phyloP scores from a whole-genome alignment of 2,797 vertebrate species.

The Lagocephalus sceleratus region DNA sequence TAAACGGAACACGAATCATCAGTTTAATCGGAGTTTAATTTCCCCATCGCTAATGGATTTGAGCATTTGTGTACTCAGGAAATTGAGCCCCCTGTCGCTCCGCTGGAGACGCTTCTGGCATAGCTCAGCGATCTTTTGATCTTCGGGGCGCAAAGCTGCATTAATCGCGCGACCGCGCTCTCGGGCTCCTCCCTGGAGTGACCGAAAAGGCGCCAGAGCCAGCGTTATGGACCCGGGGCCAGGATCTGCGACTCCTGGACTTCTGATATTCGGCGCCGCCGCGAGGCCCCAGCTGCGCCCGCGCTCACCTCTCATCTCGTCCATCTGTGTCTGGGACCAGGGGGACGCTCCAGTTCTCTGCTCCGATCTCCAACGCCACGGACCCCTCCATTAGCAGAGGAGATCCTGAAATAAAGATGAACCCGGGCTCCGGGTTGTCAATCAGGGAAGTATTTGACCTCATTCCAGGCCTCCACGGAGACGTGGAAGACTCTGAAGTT shows the following conservation, averaged over 20 bases:
- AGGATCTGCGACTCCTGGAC: constrained; percentile 57
- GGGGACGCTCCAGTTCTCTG: constrained; percentile 47
- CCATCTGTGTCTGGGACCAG: constrained; percentile 67
- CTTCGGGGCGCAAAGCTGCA: constrained; percentile 44
- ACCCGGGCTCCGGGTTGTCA: constrained; percentile 6
- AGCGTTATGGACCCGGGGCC: constrained; percentile 58
- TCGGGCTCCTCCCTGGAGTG: constrained; percentile 40
- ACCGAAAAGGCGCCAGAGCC: constrained; percentile 57
- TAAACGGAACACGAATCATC: constrained; percentile 33
- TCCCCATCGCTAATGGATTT: constrained; percentile 35
- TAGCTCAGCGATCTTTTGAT: constrained; percentile 45
- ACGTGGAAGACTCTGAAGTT: background rate
- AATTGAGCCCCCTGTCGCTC: constrained; percentile 31
- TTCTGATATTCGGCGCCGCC: constrained; percentile 35
- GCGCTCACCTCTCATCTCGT: constrained; percentile 59
- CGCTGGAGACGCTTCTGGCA: constrained; percentile 43
- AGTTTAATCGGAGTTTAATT: constrained; percentile 35
- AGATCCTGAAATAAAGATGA: constrained; percentile 33
- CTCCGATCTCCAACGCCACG: constrained; percentile 10
- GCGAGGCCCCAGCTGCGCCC: constrained; percentile 65
- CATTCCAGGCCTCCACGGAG: constrained; percentile 8
- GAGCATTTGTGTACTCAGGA: constrained; percentile 37
- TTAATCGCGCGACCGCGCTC: constrained; percentile 64
- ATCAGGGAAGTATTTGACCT: constrained; percentile 18
- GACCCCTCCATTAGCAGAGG: constrained; percentile 19